Base-by-base conservation (phyloP, 2,113 vertebrate species). In the Callionymus lyra region DNA sequence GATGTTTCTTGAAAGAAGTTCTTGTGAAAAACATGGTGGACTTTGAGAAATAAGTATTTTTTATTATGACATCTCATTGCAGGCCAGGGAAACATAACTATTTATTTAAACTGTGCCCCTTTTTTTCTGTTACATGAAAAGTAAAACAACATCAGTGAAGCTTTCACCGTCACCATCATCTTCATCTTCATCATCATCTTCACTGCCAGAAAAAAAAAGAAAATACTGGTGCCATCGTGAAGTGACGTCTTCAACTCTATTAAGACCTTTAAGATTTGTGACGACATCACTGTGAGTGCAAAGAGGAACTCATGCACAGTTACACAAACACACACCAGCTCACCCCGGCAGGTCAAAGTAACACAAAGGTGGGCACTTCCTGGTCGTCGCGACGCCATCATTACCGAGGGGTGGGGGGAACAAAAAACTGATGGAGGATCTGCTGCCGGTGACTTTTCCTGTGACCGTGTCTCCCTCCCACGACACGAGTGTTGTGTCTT, bases 41-140 rank as follows among this genome's bases (percentile, higher is more conserved):
- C 62, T 69, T 72, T 67, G 56, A 56, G 59, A 69, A 73, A 65
- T 65, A 50, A 46, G 32, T 42, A 57, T 49, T 52, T 64, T 56
- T 53, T 41, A n/a, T 9, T 72, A 62, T 74, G 63, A 78, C 70
- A 70, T 78, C 70, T 68, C 59, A 61, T 61, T 54, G 67, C 58
- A 64, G 67, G 55, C 50, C 67, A 67, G 50, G 39, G 51, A 68
- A 70, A 65, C 52, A 53, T 41, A 63, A 35, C 44, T 50, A 43
- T 59, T 42, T 50, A 4, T 41, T 50, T 62, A 57, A 52, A 70
- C 64, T 55, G 40, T 73, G 56, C 35, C 66, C 53, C 35, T 32
- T 44, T 44, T 44, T 49, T 62, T 54, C 52, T 53, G 39, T 65
- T 64, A 54, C 48, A 69, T 47, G 50, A 21, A 41, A 21, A 41